Evolutionary conservation across 2,797 vertebrate genomes (phyloP), one percentile per base, ranked within the genome.

Genomic region (Podargus strigoides): DNA sequence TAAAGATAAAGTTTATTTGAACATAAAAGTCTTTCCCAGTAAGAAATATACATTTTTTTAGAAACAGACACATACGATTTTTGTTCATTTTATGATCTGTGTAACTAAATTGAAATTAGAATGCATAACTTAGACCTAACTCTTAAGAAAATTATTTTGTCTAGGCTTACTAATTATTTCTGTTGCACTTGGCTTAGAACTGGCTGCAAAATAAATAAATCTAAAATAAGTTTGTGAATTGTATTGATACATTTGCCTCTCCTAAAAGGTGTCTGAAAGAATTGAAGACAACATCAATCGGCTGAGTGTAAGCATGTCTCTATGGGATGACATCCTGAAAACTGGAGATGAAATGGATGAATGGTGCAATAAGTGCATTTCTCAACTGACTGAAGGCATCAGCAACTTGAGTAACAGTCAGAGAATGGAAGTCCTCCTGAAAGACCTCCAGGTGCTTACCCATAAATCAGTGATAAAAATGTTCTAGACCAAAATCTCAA

Each of bases 281-380:
- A 98, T 99, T 67, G 99, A 99, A 75, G 98, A 98, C 42, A 98
- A 98, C 95, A 98, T 98, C 1, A 98, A 99, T 66, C 97, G 95
- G 53, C 97, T 99, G 53, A 97, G 98, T 22, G 78, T 97, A 49
- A 98, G 98, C 30, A 20, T 99, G 26, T 96, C 98, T 19, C 97
- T 99, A 3, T 99, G 99, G 99, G 98, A 98, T 26, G 98, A 99
- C 72, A 97, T 99, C 19, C 98, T 98, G 89, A 95, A 97, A 63
- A 97, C 97, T 59, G 98, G 98, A 90, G 98, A 98, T 27, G 98
- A 99, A 92, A 98, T 99, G 7, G 98, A 98, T 87, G 97, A 97
- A 10, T 99, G 99, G 99, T 98, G 98, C 24, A 95, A 95, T 44
- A 96, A 90, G 46, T 98, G 98, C 28, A 95, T 99, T 19, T 97